Evolutionary conservation across 2,888 invertebrate genomes (phyloP).

Genomic region (Fragum fragum): DNA sequence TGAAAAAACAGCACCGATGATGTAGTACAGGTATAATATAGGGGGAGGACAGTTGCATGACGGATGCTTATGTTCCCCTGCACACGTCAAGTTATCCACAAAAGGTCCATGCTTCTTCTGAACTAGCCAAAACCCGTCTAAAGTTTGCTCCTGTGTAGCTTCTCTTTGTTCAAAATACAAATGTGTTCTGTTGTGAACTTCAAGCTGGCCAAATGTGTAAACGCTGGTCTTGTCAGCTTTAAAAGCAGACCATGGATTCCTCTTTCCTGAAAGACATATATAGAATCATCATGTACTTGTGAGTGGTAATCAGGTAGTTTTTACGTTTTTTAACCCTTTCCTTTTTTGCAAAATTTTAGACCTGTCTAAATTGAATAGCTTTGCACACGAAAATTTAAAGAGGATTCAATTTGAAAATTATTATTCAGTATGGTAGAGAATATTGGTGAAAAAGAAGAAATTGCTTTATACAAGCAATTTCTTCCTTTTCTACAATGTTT

Average conservation of each 20-base stretch:
- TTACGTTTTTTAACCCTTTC: too few species aligned
- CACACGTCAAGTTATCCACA: constrained; percentile 52
- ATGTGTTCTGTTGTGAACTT: constrained; percentile 74
- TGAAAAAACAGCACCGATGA: constrained; percentile 2
- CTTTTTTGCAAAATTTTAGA: too few species aligned
- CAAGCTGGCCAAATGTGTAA: constrained; percentile 69
- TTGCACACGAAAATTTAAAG: too few species aligned
- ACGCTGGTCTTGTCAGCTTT: constrained; percentile 50
- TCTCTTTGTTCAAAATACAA: constrained; percentile 72
- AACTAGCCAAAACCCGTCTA: constrained; percentile 76
- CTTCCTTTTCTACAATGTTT: too few species aligned
- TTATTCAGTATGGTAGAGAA: too few species aligned
- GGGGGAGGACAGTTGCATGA: constrained; percentile 63
- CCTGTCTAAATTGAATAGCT: too few species aligned
- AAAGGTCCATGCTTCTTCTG: constrained; percentile 67
- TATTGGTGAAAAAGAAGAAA: too few species aligned
- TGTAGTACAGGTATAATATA: constrained; percentile 49
- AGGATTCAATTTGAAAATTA: too few species aligned
- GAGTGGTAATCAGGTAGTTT: too few species aligned
- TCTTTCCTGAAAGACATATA: constrained; percentile 2
- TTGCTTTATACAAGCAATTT: too few species aligned
- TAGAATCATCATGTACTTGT: too few species aligned
- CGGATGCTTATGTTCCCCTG: constrained; percentile 17
- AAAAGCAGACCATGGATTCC: constrained; percentile 76
- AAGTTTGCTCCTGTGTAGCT: constrained; percentile 35